Evolutionary conservation across 2,888 invertebrate genomes (phyloP), one percentile per base, ranked within the genome.

Genomic region (Gastracanthus pulcherrimus): DNA sequence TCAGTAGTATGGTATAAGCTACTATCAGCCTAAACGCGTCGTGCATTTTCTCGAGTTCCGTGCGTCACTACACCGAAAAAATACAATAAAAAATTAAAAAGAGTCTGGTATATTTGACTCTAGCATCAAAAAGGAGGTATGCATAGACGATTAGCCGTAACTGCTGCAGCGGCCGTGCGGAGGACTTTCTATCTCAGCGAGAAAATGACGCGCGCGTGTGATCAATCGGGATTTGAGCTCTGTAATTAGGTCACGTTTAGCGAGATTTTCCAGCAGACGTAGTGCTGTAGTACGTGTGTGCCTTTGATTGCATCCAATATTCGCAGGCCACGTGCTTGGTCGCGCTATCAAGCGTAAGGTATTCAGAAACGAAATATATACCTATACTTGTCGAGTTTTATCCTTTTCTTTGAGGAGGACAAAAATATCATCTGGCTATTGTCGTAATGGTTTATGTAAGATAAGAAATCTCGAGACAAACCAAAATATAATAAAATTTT

Each of bases 211-310:
- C 48, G 69, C 69, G 70, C 23, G 13, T 3, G 36, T 5, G 16
- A 31, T 34, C 31, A n/a, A n/a, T 45, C 45, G 45, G 45, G 2
- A 45, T n/a, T n/a, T 5, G 45, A 16, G 13, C 19, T 19, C 29
- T n/a, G n/a, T 16, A 55, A 70, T 70, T 70, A 31, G 70, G 70
- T 70, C 70, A 70, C 70, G 70, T 70, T 48, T 48, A 36, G 36
- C 48, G 34, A 51, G 45, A 70, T 48, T 31, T 19, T 29, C n/a
- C 64, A 19, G 26, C 51, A 11, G 26, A 55, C 51, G 11, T 4
- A n/a, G n/a, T n/a, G n/a, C n/a, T n/a, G n/a, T n/a, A n/a, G n/a
- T n/a, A 55, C 51, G 51, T 13, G 51, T 13, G 51, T 16, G n/a
- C n/a, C n/a, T n/a, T n/a, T n/a, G 41, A 19, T 51, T 51, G 23